phyloP scores from a whole-genome alignment of 2,797 vertebrate species.

The Sarcoramphus papa region DNA sequence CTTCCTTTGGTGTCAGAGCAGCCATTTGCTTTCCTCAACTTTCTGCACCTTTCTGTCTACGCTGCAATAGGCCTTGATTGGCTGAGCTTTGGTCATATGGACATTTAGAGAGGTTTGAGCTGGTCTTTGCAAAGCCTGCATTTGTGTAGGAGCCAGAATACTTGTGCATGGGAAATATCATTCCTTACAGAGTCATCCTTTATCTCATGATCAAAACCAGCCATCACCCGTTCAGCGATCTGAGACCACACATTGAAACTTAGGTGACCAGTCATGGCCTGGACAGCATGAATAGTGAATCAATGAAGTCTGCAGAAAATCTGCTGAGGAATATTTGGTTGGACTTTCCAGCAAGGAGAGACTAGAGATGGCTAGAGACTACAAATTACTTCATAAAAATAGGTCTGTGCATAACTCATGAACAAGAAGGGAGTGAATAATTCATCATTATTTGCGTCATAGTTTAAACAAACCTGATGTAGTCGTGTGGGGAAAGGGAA shows the following conservation, averaged over 20 bases:
- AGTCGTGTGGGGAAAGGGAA: neutral
- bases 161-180: neutral
- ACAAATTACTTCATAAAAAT: neutral
- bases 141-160: neutral
- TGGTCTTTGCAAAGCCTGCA: neutral
- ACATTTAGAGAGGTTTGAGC: neutral
- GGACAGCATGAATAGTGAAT: neutral
- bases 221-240: neutral
- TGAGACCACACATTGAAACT: neutral
- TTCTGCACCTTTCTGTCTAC: neutral
- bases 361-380: neutral
- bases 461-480: neutral
- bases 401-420: neutral
- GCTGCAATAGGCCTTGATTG: neutral
- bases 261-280: neutral
- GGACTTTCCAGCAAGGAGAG: neutral
- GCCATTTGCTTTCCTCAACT: neutral
- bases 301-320: neutral
- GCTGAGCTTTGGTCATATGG: neutral
- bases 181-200: neutral
- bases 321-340: neutral
- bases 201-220: neutral
- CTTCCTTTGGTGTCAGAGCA: neutral
- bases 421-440: constrained; percentile 15
- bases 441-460: neutral